A percentile compares a stretch with the other conserved stretches of the same genome.
These are phyloP conservation scores for Monarcha castaneiventris DNA, from an alignment of 2,113 vertebrate genomes.

Conservation along the genomic window DNA sequence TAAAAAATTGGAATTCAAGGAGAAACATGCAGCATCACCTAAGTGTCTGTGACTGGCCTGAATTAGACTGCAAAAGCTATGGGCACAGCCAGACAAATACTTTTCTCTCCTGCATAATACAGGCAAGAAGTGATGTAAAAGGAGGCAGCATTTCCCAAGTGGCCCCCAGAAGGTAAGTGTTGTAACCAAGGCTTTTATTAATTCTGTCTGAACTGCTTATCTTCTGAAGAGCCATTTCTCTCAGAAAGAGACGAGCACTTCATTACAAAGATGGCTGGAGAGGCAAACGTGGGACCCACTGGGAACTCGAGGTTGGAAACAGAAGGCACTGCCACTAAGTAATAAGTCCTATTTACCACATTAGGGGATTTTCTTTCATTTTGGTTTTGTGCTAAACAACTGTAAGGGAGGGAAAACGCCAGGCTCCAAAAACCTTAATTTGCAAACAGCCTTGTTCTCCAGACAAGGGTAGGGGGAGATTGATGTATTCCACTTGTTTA, in stretches of 20 bases:
- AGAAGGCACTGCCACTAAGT: background rate
- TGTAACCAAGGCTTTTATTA: constrained; percentile 4
- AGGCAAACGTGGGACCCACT: background rate
- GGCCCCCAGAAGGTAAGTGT: background rate
- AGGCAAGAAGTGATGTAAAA: background rate
- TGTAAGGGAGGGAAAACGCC: background rate
- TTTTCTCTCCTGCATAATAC: background rate
- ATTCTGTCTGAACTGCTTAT: constrained; percentile 33
- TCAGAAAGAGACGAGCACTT: background rate
- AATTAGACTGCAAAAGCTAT: background rate
- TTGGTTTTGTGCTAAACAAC: background rate
- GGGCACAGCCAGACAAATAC: background rate
- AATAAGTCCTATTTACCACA: constrained; percentile 1
- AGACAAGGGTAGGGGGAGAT: background rate
- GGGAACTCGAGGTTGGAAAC: background rate
- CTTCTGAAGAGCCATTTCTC: background rate
- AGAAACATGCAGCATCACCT: background rate
- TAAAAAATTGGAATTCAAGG: background rate
- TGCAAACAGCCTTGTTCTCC: background rate
- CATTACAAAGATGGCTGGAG: background rate
- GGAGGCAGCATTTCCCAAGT: constrained; percentile 1
- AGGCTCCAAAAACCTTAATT: background rate
- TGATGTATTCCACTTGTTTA: background rate
- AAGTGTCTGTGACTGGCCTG: background rate
- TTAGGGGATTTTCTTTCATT: background rate